Base-by-base conservation (phyloP, 2,888 invertebrate species). In the Drosophila cognata region DNA sequence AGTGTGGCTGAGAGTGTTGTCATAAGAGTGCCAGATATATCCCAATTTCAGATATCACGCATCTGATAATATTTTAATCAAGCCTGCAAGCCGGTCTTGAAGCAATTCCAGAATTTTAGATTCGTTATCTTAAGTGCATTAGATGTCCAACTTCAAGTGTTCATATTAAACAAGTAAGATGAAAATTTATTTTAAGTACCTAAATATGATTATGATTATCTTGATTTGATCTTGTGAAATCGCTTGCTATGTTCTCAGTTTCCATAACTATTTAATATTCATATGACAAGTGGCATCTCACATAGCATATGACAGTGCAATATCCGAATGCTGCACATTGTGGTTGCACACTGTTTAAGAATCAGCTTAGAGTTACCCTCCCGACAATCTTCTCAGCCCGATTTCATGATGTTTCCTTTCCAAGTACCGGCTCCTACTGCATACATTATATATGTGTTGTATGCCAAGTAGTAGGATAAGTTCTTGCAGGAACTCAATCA, bases 401-500 rank as follows among this genome's bases (percentile, higher is more conserved):
- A 81, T 78, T 67, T 78, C 67, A 66, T 71, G 58, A 31, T 65
- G 69, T 56, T 60, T 52, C 53, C 52, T 33, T 1, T 4, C 29
- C 41, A 55, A 67, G 52, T 72, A 55, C 38, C 56, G 21, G 21
- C 73, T 59, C 55, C 41, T 31, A 53, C 33, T 33, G 35, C 25
- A 25, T 35, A 55, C 29, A 35, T 41, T 11, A 52, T 31, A 1
- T 8, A 33, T 31, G 16, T 31, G 16, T 56, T 57, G 59, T 31
- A 18, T 58, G 13, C 38, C 25, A 52, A 36, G 41, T 48, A 41
- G 59, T 56, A 63, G 81, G 64, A 77, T 68, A 81, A 77, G 81
- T 77, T 77, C 64, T 68, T 48, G 64, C 67, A 81, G 78, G 77
- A 81, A 81, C 81, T 78, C 81, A 81, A 79, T 81, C 78, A 77